These are phyloP conservation scores for Carterocephalus palaemon DNA, from an alignment of 2,888 invertebrate genomes.

Conservation along the genomic window DNA sequence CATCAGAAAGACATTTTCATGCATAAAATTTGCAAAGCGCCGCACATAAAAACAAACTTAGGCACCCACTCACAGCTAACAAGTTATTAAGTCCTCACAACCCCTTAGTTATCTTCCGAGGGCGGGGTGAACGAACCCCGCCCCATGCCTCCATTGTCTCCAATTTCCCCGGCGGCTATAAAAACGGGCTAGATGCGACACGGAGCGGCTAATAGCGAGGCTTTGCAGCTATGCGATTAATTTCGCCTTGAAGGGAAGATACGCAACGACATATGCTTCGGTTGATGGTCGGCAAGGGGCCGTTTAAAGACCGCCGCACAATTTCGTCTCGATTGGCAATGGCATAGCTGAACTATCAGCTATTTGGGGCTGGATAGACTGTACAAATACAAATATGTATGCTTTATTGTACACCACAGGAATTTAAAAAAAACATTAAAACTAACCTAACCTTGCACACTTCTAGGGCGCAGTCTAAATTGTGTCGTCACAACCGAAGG, in stretches of 20 bases:
- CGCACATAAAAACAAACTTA: neutral
- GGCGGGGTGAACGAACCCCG: slow-evolving; percentile 21
- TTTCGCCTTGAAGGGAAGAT: slow-evolving; percentile 14
- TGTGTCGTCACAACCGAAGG: too few relatives aligned
- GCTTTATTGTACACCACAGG: too few relatives aligned
- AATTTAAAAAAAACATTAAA: too few relatives aligned
- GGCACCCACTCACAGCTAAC: slow-evolving; percentile 5
- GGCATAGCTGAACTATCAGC: too few relatives aligned
- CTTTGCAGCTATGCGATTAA: slow-evolving; percentile 12
- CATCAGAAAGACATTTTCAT: neutral
- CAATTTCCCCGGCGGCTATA: slow-evolving; percentile 21
- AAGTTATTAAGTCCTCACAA: slow-evolving; percentile 21
- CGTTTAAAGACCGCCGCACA: too few relatives aligned
- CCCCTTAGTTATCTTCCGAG: slow-evolving; percentile 20
- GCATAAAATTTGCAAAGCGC: neutral
- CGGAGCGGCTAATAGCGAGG: slow-evolving; percentile 2
- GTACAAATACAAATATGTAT: too few relatives aligned
- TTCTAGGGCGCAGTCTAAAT: slow-evolving; percentile 12
- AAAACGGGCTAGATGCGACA: slow-evolving; percentile 11
- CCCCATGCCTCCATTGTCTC: slow-evolving; percentile 22
- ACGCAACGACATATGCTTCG: slow-evolving; percentile 5
- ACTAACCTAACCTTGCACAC: too few relatives aligned
- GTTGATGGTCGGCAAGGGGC: slow-evolving; percentile 5
- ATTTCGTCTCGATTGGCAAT: too few relatives aligned
- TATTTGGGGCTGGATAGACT: too few relatives aligned